These are phyloP conservation scores for Diuraphis noxia DNA, from an alignment of 1,140 invertebrate species.

Conservation along the genomic window DNA sequence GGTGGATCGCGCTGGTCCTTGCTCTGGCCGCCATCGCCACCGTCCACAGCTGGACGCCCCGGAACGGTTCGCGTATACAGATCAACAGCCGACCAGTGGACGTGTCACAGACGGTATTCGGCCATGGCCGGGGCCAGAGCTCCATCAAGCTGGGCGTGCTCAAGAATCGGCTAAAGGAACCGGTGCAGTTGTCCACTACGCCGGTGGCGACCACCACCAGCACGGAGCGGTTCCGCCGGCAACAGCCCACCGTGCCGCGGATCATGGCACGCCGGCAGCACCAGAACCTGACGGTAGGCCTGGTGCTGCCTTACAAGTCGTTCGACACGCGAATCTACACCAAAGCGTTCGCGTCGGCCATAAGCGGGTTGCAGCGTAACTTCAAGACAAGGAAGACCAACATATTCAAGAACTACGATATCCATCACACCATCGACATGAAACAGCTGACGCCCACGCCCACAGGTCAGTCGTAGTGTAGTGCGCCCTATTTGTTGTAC, in stretches of 20 bases:
- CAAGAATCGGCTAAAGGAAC: constrained; percentile 44
- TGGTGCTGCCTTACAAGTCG: constrained; percentile 70
- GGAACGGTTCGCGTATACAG: constrained; percentile 24
- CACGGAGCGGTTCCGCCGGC: background rate
- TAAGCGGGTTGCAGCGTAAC: constrained; percentile 66
- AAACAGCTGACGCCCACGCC: constrained; percentile 77
- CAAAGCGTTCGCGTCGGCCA: constrained; percentile 71
- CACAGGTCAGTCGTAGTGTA: constrained; percentile 64
- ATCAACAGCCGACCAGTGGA: constrained; percentile 17
- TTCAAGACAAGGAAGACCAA: constrained; percentile 59
- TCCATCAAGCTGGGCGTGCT: constrained; percentile 44
- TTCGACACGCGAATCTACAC: constrained; percentile 75
- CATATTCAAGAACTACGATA: constrained; percentile 71
- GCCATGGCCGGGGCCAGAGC: constrained; percentile 30
- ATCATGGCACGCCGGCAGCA: constrained; percentile 44
- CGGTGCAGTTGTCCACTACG: constrained; percentile 23
- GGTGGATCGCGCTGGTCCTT: background rate
- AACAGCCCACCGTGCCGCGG: constrained; percentile 28
- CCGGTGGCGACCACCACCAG: constrained; percentile 28
- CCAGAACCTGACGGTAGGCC: constrained; percentile 55
- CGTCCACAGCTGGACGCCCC: background rate
- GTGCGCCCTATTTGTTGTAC: background rate
- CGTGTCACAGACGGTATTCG: background rate
- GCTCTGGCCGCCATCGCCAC: too few relatives aligned
- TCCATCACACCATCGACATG: constrained; percentile 72